Evolutionary conservation across 1,140 invertebrate genomes (phyloP).

Genomic region (Pseudomyrmex flavicornis): DNA sequence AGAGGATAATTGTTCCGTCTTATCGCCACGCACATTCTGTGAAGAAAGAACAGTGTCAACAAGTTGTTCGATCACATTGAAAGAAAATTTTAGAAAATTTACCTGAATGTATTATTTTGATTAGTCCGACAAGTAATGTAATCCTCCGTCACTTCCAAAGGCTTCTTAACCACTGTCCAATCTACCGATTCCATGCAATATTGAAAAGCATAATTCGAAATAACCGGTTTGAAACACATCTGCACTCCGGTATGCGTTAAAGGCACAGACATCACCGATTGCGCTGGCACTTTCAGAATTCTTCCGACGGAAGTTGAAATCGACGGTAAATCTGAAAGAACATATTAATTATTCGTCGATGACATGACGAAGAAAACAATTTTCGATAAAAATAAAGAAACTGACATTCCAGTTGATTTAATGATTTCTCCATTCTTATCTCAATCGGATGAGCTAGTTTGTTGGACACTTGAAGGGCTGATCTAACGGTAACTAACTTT

Average conservation of each 20-base stretch:
- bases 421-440: slow-evolving; percentile 88
- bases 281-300: slow-evolving; percentile 81
- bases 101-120: slow-evolving; percentile 81
- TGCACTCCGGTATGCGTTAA: slow-evolving; percentile 87
- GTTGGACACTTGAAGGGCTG: slow-evolving; percentile 94
- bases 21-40: slow-evolving; percentile 92
- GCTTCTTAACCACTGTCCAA: slow-evolving; percentile 88
- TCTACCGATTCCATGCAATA: slow-evolving; percentile 88
- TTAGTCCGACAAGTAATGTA: slow-evolving; percentile 82
- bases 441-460: slow-evolving; percentile 90
- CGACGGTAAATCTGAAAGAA: slow-evolving; percentile 72
- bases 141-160: slow-evolving; percentile 86
- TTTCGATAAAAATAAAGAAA: slow-evolving; percentile 31
- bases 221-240: slow-evolving; percentile 87
- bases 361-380: background rate
- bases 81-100: background rate
- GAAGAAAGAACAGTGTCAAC: slow-evolving; percentile 16
- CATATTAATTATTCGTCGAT: background rate
- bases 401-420: slow-evolving; percentile 81
- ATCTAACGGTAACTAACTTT: slow-evolving; percentile 97
- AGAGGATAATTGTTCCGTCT: slow-evolving; percentile 92
- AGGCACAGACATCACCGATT: slow-evolving; percentile 87
- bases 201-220: slow-evolving; percentile 83
- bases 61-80: background rate
- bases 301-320: slow-evolving; percentile 68